Conservation (phyloP, 2,797 vertebrate genomes). For the Caiman crocodilus region DNA sequence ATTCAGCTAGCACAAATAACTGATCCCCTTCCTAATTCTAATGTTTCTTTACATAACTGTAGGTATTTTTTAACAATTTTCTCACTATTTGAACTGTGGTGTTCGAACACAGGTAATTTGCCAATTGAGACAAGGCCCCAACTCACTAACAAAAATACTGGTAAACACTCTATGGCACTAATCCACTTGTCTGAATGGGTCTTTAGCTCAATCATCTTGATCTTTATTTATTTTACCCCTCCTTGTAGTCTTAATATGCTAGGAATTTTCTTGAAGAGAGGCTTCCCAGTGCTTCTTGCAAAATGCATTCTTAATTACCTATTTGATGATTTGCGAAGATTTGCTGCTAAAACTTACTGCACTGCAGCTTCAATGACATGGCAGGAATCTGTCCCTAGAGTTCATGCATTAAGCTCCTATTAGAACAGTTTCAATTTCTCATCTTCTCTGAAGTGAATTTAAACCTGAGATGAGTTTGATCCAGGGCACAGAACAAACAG, state of each 20-base stretch:
- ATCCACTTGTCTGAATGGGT: neutral
- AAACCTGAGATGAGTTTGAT: neutral
- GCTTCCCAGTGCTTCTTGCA: neutral
- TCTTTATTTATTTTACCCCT: neutral
- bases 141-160: neutral
- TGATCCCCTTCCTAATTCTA: neutral
- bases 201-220: neutral
- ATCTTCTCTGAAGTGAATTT: neutral
- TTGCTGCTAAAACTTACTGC: constrained; percentile 61
- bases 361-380: constrained; percentile 60
- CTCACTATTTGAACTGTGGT: neutral
- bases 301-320: neutral
- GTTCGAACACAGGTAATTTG: neutral
- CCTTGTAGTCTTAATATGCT: neutral
- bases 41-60: neutral
- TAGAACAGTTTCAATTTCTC: constrained; percentile 19
- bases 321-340: constrained; percentile 24
- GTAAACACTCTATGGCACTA: constrained; percentile 10
- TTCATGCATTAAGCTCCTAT: neutral
- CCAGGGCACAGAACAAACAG: neutral
- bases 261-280: neutral
- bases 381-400: neutral
- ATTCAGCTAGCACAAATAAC: neutral
- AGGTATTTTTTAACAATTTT: neutral
- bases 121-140: neutral